Percentiles rank a stretch among this genome's conserved stretches.
These are phyloP conservation scores for Diglossa cyanea DNA, from an alignment of 2,797 vertebrate species.

Conservation along the genomic window DNA sequence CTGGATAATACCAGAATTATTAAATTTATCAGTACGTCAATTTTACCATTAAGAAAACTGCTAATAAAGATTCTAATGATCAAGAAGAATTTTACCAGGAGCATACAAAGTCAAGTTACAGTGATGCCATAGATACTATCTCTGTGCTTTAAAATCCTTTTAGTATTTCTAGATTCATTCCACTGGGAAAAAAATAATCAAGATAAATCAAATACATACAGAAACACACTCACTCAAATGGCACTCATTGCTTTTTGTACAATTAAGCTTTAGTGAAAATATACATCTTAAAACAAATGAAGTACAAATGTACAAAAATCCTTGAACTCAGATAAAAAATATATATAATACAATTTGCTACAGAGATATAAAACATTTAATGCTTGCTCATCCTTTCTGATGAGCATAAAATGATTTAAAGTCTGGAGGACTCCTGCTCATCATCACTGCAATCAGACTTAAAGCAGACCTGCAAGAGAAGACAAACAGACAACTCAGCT, in stretches of 20 bases:
- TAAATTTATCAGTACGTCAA: not conserved
- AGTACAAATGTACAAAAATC: slow-evolving; percentile 94
- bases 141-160: slow-evolving; percentile 79
- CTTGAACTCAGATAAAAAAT: slow-evolving; percentile 86
- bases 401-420: slow-evolving; percentile 81
- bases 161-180: slow-evolving; percentile 77
- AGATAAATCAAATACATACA: slow-evolving; percentile 51
- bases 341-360: slow-evolving; percentile 90
- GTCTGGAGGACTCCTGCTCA: slow-evolving; percentile 80
- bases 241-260: slow-evolving; percentile 88
- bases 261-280: slow-evolving; percentile 91
- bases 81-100: slow-evolving; percentile 13
- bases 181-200: slow-evolving; percentile 52
- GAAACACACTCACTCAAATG: slow-evolving; percentile 84
- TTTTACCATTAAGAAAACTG: slow-evolving; percentile 8
- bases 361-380: slow-evolving; percentile 83
- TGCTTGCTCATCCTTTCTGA: slow-evolving; percentile 35
- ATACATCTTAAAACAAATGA: slow-evolving; percentile 88
- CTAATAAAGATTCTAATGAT: slow-evolving; percentile 10
- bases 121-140: slow-evolving; percentile 65
- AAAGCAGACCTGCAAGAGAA: slow-evolving; percentile 85
- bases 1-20: not conserved
- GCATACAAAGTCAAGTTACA: slow-evolving; percentile 15
- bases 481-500: slow-evolving; percentile 7
- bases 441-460: slow-evolving; percentile 83